phyloP scores from a whole-genome alignment of 2,888 invertebrate species.

The Ephialtes manifestator region DNA sequence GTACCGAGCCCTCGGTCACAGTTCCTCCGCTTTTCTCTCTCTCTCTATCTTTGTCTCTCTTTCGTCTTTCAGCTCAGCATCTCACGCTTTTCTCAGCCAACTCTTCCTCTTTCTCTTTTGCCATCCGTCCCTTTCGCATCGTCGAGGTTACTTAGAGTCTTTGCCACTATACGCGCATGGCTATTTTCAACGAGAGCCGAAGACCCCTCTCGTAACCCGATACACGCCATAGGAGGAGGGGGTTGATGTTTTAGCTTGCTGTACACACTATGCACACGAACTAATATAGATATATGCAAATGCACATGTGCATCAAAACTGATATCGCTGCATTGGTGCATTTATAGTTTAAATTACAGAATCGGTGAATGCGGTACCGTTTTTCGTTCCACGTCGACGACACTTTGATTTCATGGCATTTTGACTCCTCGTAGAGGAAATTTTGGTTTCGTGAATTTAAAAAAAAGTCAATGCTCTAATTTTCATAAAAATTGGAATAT shows the following conservation, averaged over 20 bases:
- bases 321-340: not conserved
- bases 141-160: conserved; percentile 75
- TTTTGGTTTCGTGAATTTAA: too few species aligned
- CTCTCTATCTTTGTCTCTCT: conserved; percentile 72
- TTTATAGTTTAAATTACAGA: conserved; percentile 2
- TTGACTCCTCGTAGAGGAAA: too few species aligned
- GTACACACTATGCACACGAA: conserved; percentile 39
- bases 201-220: conserved; percentile 76
- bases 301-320: conserved; percentile 1
- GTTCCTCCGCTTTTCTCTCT: conserved; percentile 58
- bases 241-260: conserved; percentile 66
- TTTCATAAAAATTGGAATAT: too few species aligned
- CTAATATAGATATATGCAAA: conserved; percentile 35
- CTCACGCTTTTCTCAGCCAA: conserved; percentile 65
- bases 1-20: conserved; percentile 56
- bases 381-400: too few species aligned
- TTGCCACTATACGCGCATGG: conserved; percentile 73
- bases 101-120: conserved; percentile 55
- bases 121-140: conserved; percentile 67
- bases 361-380: not conserved
- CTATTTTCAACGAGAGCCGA: conserved; percentile 78
- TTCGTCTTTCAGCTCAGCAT: conserved; percentile 55
- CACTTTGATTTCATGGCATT: too few species aligned
- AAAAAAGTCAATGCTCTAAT: too few species aligned
- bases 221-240: conserved; percentile 73